Evolutionary conservation across 92 coral and sea anemone species (phyloP), one percentile per base, ranked within the genome.

Genomic region (Phymanthus crucifer): DNA sequence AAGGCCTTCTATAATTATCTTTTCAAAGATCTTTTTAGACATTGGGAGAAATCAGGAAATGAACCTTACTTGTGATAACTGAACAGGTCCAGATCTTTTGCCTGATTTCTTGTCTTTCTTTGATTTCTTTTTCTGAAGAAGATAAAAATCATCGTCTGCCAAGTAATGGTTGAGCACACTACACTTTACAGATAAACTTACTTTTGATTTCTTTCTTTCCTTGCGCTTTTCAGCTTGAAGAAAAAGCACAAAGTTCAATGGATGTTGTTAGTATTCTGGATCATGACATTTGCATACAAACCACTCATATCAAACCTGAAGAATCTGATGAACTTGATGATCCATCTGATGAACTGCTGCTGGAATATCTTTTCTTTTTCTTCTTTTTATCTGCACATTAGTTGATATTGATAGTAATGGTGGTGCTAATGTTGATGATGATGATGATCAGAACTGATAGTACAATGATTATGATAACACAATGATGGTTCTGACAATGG

Each of bases 51-150:
- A 43, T 11, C 2, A 43, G 13, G 27, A 61, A 3, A 21, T 19
- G 31, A 61, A 24, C 26, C 85, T 81, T 74, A 93, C 95, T 91
- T 93, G 89, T 71, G 98, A 93, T 23, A 93, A 75, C 73, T 93
- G 98, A 27, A 93, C 98, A 34, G 98, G 98, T 12, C 93, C 91
- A 29, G 93, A 72, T 58, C 78, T 79, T 54, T 87, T 86, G 32
- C 84, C 73, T 34, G 61, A 56, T 57, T 70, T 45, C 81, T 87
- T 91, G 50, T 84, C 83, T 80, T 72, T 87, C 52, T 80, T 71
- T n/a, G 75, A 88, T 75, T 88, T 88, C 90, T 88, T 88, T 61
- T 88, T 76, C 85, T 85, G 67, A 3, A 33, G 34, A 54, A 31
- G 29, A 21, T 52, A 3, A 56, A 66, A 45, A 54, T 1, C 31